Percentiles rank a stretch among this genome's conserved stretches.
Conservation (phyloP, 2,888 invertebrate species). For the Ethmia dodecea region DNA sequence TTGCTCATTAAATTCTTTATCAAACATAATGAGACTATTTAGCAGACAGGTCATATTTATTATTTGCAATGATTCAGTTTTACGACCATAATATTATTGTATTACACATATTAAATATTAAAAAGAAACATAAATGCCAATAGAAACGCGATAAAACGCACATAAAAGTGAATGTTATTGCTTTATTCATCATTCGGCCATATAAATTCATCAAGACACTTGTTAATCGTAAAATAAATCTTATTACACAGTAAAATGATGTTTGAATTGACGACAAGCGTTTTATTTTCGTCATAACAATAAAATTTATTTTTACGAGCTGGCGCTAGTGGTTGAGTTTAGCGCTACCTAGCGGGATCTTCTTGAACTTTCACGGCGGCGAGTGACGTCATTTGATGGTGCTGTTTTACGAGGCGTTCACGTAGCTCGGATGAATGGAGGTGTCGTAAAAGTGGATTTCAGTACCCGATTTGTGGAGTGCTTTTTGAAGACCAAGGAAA, state of each 20-base stretch:
- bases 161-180: slow-evolving; percentile 70
- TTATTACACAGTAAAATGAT: slow-evolving; percentile 75
- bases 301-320: slow-evolving; percentile 77
- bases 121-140: slow-evolving; percentile 60
- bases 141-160: slow-evolving; percentile 64
- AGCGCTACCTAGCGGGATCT: slow-evolving; percentile 58
- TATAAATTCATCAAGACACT: slow-evolving; percentile 77
- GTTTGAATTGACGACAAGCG: slow-evolving; percentile 78
- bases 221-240: slow-evolving; percentile 78
- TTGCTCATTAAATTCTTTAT: slow-evolving; percentile 30
- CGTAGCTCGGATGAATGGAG: slow-evolving; percentile 54
- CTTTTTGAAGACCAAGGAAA: not conserved
- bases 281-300: slow-evolving; percentile 78
- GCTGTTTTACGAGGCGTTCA: slow-evolving; percentile 50
- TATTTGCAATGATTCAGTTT: slow-evolving; percentile 43
- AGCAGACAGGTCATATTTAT: slow-evolving; percentile 29
- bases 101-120: slow-evolving; percentile 39
- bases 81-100: slow-evolving; percentile 43
- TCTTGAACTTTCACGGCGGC: slow-evolving; percentile 37
- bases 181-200: slow-evolving; percentile 71
- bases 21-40: slow-evolving; percentile 25
- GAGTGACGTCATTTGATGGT: slow-evolving; percentile 51
- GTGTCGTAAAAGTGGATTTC: slow-evolving; percentile 53
- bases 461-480: slow-evolving; percentile 11
- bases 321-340: slow-evolving; percentile 37